Percentiles rank a stretch among this genome's conserved stretches.
phyloP scores from a whole-genome alignment of 2,888 invertebrate species.

The Pyrrhosoma nymphula region DNA sequence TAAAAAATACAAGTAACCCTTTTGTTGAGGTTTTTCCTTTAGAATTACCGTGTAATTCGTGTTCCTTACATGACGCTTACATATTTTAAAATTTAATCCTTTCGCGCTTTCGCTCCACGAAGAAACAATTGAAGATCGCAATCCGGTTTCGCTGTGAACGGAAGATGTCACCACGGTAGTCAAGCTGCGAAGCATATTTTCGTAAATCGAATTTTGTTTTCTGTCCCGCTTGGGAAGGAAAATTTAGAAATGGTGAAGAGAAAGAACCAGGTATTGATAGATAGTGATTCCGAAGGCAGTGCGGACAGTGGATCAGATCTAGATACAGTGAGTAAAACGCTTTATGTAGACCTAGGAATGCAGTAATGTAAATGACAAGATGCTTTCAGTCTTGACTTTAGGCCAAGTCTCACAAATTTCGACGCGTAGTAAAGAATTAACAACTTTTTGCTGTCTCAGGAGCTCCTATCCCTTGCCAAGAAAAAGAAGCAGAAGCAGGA shows the following conservation, averaged over 20 bases:
- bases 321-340: constrained; percentile 86
- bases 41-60: too few relatives aligned
- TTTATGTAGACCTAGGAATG: not conserved
- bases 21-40: too few relatives aligned
- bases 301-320: constrained; percentile 88
- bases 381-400: constrained; percentile 43
- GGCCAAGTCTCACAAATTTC: not conserved
- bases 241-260: constrained; percentile 87
- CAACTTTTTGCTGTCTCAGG: constrained; percentile 80
- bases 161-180: constrained; percentile 46
- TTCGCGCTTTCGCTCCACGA: too few relatives aligned
- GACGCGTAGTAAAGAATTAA: not conserved
- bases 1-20: too few relatives aligned
- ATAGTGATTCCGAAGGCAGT: constrained; percentile 89
- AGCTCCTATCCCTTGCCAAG: constrained; percentile 89
- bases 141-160: not conserved
- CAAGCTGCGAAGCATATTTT: constrained; percentile 53
- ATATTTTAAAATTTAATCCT: too few relatives aligned
- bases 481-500: constrained; percentile 84
- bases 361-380: constrained; percentile 6
- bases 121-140: not conserved
- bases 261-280: constrained; percentile 90
- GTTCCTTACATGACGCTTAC: too few relatives aligned
- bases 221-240: not conserved
- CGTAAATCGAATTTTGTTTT: constrained; percentile 19